Conservation (phyloP, 2,888 invertebrate genomes). For the Sphaerophoria rueppellii region DNA sequence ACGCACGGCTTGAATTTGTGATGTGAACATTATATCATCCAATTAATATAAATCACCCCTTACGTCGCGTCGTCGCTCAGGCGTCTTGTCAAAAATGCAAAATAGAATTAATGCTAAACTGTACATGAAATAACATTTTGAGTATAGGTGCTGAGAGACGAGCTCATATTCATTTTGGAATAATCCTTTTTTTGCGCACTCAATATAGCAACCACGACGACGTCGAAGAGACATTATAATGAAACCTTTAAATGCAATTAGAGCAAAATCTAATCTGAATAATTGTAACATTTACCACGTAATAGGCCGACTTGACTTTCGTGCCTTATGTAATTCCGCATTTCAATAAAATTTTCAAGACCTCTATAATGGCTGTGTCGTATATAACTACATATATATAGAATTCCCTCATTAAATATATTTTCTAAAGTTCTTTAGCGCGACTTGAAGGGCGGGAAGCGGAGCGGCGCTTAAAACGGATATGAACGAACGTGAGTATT, state of each 20-base stretch:
- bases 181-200: not conserved
- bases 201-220: conserved; percentile 3
- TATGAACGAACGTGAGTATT: not conserved
- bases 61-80: not conserved
- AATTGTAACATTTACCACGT: conserved; percentile 66
- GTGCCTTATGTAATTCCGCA: conserved; percentile 5
- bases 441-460: not conserved
- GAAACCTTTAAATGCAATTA: conserved; percentile 60
- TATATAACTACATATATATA: not conserved
- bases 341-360: conserved; percentile 56
- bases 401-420: conserved; percentile 63
- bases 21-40: conserved; percentile 21
- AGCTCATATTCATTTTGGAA: conserved; percentile 1
- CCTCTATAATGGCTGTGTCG: not conserved
- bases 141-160: conserved; percentile 26
- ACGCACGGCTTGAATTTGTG: no score
- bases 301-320: conserved; percentile 54
- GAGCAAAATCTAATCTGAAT: conserved; percentile 65
- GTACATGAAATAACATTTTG: conserved; percentile 34
- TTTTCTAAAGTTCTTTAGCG: conserved; percentile 35
- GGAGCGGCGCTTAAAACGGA: no score
- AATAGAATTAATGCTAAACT: conserved; percentile 23
- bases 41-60: conserved; percentile 23
- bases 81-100: conserved; percentile 1
- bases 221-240: conserved; percentile 18